A percentile compares a stretch with the other conserved stretches of the same genome.
Conservation (phyloP, 2,797 vertebrate species). For the Micromesistius poutassou region DNA sequence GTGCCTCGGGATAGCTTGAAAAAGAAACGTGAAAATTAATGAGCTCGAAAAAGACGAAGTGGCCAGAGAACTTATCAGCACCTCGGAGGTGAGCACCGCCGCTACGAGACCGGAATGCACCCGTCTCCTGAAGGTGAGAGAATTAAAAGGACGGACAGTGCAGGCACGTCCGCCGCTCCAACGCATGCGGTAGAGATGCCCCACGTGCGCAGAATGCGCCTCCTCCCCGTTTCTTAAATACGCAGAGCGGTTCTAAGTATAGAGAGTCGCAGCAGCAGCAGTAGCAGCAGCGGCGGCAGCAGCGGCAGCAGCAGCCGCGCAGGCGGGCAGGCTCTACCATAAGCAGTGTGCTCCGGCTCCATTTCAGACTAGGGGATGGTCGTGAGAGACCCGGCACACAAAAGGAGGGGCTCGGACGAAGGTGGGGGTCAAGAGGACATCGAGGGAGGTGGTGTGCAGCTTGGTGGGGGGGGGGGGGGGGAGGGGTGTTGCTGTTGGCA, state of each 20-base stretch:
- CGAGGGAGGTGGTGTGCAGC: constrained; percentile 44
- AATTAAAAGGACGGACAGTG: neutral
- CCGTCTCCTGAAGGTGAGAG: neutral
- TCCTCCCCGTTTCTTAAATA: constrained; percentile 43
- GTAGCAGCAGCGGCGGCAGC: too few species aligned
- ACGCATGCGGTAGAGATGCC: constrained; percentile 11
- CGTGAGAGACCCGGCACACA: constrained; percentile 53
- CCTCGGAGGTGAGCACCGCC: constrained; percentile 47
- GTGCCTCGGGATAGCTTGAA: constrained; percentile 70
- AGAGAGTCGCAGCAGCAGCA: constrained; percentile 60
- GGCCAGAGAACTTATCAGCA: constrained; percentile 48
- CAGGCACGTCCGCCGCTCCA: neutral
- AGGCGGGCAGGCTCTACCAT: constrained; percentile 65
- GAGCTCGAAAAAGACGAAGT: constrained; percentile 56
- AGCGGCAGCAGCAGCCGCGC: too few species aligned
- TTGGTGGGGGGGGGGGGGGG: constrained; percentile 51
- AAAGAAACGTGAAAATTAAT: constrained; percentile 71
- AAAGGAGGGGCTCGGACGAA: too few species aligned
- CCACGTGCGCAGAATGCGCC: constrained; percentile 40
- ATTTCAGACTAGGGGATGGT: constrained; percentile 68
- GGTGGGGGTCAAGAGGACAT: constrained; percentile 60
- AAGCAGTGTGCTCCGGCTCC: constrained; percentile 74
- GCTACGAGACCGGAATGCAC: constrained; percentile 36
- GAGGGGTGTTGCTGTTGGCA: constrained; percentile 42
- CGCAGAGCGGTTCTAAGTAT: constrained; percentile 79